These are phyloP conservation scores for Solenopsis invicta DNA, from an alignment of 1,140 invertebrate species.

Conservation along the genomic window DNA sequence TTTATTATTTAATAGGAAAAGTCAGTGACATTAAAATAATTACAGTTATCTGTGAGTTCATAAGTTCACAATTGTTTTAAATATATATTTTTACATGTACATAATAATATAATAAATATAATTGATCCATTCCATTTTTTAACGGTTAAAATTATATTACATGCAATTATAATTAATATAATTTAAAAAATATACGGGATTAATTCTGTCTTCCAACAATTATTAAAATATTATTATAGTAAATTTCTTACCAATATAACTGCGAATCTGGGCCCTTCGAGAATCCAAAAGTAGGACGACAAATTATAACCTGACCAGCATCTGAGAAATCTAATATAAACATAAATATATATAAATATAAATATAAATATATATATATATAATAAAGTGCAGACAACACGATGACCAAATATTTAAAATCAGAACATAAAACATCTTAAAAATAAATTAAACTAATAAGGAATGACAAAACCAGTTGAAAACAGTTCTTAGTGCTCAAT, in stretches of 20 bases:
- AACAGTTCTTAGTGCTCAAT: no score
- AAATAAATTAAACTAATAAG: no score
- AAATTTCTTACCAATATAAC: slow-evolving; percentile 90
- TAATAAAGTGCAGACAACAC: no score
- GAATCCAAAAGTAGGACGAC: slow-evolving; percentile 93
- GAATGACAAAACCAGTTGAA: no score
- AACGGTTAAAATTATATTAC: no score
- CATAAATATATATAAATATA: neutral
- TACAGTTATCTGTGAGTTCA: neutral
- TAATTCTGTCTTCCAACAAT: neutral
- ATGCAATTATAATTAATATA: no score
- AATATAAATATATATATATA: no score
- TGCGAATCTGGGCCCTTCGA: slow-evolving; percentile 93
- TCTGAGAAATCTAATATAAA: slow-evolving; percentile 83
- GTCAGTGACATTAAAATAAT: neutral
- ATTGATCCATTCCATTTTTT: no score
- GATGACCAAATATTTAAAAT: no score
- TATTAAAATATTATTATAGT: neutral
- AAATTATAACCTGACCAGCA: slow-evolving; percentile 96
- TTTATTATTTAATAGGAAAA: neutral
- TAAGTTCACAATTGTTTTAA: neutral
- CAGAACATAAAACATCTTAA: no score
- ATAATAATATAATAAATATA: no score
- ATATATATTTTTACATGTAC: neutral
- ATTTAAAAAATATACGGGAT: no score